Evolutionary conservation across 2,888 invertebrate genomes (phyloP).

Genomic region (Synergus gifuensis): DNA sequence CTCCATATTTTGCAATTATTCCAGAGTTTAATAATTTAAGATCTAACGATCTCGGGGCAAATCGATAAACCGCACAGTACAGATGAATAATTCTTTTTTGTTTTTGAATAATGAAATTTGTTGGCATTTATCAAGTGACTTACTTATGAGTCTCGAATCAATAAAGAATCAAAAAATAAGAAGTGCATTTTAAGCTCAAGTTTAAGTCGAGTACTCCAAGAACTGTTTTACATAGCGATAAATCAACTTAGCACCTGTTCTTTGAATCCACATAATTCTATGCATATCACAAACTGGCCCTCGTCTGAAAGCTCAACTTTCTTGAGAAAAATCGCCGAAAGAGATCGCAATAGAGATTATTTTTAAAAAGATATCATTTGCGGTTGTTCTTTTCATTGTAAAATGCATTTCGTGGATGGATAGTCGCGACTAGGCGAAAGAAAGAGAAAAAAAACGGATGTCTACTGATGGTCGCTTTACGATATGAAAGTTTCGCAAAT

Average conservation of each 20-base stretch:
- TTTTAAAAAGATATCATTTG: slow-evolving; percentile 13
- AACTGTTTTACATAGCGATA: background rate
- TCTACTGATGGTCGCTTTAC: slow-evolving; percentile 73
- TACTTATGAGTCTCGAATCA: no score
- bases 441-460: slow-evolving; percentile 37
- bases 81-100: background rate
- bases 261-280: background rate
- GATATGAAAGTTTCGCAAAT: slow-evolving; percentile 74
- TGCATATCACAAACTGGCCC: background rate
- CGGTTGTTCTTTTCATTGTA: slow-evolving; percentile 41
- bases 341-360: slow-evolving; percentile 31
- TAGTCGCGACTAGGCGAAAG: slow-evolving; percentile 14
- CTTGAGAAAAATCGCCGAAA: slow-evolving; percentile 24
- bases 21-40: background rate
- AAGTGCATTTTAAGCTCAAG: no score
- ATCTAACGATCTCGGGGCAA: background rate
- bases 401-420: slow-evolving; percentile 34
- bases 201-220: background rate
- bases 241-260: background rate
- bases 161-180: no score
- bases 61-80: background rate
- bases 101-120: background rate
- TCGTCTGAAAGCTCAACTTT: slow-evolving; percentile 12
- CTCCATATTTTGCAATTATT: slow-evolving; percentile 2
- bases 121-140: no score